A percentile compares a stretch with the other conserved stretches of the same genome.
Conservation (phyloP, 2,797 vertebrate genomes). For the Enteromius trimaculatus region DNA sequence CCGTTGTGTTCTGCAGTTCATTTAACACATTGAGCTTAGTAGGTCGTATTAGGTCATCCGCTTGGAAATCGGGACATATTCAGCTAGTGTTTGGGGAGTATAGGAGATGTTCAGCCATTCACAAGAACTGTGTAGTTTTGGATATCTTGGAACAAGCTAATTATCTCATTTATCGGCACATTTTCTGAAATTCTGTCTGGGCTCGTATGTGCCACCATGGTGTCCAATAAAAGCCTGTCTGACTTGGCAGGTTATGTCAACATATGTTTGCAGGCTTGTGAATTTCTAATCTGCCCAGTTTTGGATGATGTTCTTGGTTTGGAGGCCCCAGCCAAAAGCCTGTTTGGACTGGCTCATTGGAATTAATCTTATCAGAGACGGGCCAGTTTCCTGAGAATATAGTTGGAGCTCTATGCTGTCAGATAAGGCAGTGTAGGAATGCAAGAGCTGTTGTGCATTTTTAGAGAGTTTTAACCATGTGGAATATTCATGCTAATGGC, state of each 20-base stretch:
- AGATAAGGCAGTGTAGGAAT: constrained; percentile 44
- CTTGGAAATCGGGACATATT: not conserved
- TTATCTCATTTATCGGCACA: constrained; percentile 4
- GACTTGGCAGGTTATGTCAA: constrained; percentile 9
- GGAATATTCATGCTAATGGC: constrained; percentile 6
- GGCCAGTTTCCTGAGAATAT: constrained; percentile 55
- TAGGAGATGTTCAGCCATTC: constrained; percentile 1
- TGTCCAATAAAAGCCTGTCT: constrained; percentile 15
- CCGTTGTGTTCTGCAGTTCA: not conserved
- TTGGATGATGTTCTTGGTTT: constrained; percentile 44
- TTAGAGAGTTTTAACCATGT: not conserved
- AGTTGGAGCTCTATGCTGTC: constrained; percentile 24
- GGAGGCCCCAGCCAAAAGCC: constrained; percentile 46
- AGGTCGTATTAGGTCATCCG: not conserved
- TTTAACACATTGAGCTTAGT: not conserved
- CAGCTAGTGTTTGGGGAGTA: not conserved
- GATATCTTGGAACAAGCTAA: constrained; percentile 6
- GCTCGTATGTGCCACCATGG: not conserved
- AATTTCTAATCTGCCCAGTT: constrained; percentile 52
- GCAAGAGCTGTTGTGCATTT: constrained; percentile 3
- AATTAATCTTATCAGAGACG: constrained; percentile 55
- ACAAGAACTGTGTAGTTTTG: constrained; percentile 3
- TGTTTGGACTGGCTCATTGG: constrained; percentile 49
- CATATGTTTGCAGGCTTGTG: constrained; percentile 39
- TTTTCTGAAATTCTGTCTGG: constrained; percentile 24